Percentiles rank a stretch among this genome's conserved stretches.
Conservation (phyloP, 2,113 vertebrate genomes). For the Jacana jacana region DNA sequence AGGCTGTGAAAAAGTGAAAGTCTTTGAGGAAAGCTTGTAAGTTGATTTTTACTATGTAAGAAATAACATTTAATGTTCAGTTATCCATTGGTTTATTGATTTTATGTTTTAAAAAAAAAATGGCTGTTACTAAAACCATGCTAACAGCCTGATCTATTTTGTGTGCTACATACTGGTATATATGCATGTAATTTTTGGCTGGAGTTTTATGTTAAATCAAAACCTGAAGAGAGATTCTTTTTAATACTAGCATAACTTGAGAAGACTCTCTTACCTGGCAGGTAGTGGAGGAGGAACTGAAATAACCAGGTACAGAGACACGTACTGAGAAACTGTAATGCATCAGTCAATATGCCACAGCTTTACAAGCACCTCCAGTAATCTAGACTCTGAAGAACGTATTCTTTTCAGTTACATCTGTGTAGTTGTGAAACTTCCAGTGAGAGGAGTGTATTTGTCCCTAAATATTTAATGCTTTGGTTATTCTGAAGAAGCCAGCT, state of each 20-base stretch:
- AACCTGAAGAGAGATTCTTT: neutral
- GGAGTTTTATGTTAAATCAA: neutral
- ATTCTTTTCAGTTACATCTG: neutral
- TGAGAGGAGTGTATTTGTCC: neutral
- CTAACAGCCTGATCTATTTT: neutral
- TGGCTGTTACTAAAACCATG: neutral
- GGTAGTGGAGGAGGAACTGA: neutral
- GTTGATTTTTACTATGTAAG: slow-evolving; percentile 60
- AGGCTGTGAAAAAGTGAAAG: slow-evolving; percentile 96
- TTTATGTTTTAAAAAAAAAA: neutral
- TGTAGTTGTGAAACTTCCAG: neutral
- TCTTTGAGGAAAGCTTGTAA: slow-evolving; percentile 94
- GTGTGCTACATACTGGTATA: neutral
- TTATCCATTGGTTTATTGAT: neutral
- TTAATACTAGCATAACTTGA: neutral
- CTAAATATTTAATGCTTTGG: neutral
- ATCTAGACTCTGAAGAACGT: neutral
- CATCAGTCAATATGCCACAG: neutral
- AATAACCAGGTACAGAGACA: neutral
- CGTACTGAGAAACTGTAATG: neutral
- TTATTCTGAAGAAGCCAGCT: neutral
- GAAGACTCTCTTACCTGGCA: neutral
- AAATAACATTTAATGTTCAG: neutral
- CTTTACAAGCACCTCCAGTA: neutral
- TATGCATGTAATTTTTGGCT: neutral